Percentiles rank a stretch among this genome's conserved stretches.
phyloP scores from a whole-genome alignment of 2,113 vertebrate species.

The Gracilinanus agilis region DNA sequence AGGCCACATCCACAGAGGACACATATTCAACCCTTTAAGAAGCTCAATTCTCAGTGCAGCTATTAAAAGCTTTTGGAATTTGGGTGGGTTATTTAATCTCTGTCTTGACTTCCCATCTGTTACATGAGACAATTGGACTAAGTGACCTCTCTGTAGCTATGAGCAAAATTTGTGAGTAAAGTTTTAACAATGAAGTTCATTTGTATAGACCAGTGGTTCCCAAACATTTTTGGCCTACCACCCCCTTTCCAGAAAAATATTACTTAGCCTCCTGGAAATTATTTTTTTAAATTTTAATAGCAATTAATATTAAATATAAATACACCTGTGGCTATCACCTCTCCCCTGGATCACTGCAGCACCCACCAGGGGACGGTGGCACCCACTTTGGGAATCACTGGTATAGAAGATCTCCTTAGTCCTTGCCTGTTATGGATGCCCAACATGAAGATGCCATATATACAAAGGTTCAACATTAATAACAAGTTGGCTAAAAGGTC shows the following conservation, averaged over 20 bases:
- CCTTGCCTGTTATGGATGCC: not conserved
- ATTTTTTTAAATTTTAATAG: no score
- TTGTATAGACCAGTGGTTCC: no score
- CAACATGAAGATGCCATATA: not conserved
- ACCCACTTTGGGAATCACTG: no score
- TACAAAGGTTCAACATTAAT: not conserved
- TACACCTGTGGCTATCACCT: no score
- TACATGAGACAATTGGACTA: not conserved
- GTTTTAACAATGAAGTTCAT: not conserved
- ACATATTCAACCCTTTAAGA: not conserved
- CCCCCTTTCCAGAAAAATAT: no score
- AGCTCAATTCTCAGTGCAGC: not conserved
- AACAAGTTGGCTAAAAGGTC: not conserved
- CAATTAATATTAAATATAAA: no score
- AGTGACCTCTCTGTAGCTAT: not conserved
- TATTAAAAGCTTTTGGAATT: not conserved
- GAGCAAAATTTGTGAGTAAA: not conserved
- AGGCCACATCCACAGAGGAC: not conserved
- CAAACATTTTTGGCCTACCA: no score
- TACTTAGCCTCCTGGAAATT: no score
- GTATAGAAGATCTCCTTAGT: not conserved
- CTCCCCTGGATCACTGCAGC: no score
- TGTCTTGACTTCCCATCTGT: not conserved
- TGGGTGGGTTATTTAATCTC: not conserved
- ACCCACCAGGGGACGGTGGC: no score